Evolutionary conservation across 2,797 vertebrate species (phyloP).

Genomic region (Moxostoma hubbsi): DNA sequence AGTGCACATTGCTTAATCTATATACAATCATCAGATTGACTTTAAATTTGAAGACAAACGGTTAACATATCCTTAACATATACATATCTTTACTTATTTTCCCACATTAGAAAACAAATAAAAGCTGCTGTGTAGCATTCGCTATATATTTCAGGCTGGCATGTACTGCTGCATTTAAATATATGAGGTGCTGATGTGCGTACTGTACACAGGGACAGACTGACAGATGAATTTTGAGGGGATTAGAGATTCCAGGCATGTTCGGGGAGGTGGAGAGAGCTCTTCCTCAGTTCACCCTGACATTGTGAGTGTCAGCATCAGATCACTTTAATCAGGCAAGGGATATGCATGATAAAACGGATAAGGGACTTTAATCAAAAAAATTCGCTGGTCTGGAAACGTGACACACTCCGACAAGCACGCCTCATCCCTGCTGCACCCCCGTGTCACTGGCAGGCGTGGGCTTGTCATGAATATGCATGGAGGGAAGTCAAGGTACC

Average conservation of each 20-base stretch:
- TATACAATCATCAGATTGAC: neutral
- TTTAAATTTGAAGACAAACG: neutral
- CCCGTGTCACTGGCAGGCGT: slow-evolving; percentile 86
- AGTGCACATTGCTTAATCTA: neutral
- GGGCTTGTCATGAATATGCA: slow-evolving; percentile 95
- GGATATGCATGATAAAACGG: slow-evolving; percentile 99
- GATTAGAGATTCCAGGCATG: slow-evolving; percentile 92
- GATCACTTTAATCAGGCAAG: slow-evolving; percentile 99
- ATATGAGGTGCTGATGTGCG: slow-evolving; percentile 10
- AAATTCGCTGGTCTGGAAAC: slow-evolving; percentile 99
- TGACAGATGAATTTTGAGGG: slow-evolving; percentile 64
- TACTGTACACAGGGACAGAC: slow-evolving; percentile 58
- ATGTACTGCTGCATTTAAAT: slow-evolving; percentile 5
- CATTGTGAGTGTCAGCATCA: slow-evolving; percentile 99
- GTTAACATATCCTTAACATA: neutral
- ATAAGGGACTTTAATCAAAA: slow-evolving; percentile 99
- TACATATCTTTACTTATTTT: neutral
- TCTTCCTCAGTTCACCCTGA: slow-evolving; percentile 90
- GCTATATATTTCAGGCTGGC: no score
- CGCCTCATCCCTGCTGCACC: slow-evolving; percentile 71
- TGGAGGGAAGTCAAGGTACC: slow-evolving; percentile 83
- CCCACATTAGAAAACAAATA: slow-evolving; percentile 35
- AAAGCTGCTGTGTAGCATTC: slow-evolving; percentile 29
- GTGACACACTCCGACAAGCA: slow-evolving; percentile 94
- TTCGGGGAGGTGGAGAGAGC: slow-evolving; percentile 73